Conservation (phyloP, 35 echinoderm and acorn worm species). For the Anneissia japonica region DNA sequence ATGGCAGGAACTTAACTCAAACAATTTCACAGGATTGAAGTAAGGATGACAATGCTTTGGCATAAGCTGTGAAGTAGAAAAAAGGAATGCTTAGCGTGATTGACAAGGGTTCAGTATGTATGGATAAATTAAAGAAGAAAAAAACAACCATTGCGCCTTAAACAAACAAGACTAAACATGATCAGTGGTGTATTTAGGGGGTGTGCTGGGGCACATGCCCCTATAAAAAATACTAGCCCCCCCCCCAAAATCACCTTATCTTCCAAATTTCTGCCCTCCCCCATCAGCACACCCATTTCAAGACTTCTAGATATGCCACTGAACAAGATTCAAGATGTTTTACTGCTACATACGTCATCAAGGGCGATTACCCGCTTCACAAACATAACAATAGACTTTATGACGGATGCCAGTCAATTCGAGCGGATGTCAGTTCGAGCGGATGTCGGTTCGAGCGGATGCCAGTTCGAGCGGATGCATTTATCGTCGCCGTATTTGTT, state of each 20-base stretch:
- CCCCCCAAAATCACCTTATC: too few relatives aligned
- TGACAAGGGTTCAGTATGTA: not conserved
- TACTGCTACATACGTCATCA: not conserved
- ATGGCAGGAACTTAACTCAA: conserved; percentile 15
- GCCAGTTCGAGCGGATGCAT: not conserved
- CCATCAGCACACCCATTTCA: not conserved
- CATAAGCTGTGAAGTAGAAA: conserved; percentile 59
- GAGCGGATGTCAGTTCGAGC: not conserved
- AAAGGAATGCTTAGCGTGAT: not conserved
- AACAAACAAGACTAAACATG: too few relatives aligned
- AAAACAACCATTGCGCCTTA: too few relatives aligned
- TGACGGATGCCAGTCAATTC: not conserved
- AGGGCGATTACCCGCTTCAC: too few relatives aligned
- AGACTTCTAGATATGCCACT: not conserved
- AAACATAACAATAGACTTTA: too few relatives aligned
- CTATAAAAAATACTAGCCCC: too few relatives aligned
- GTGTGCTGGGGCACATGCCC: too few relatives aligned
- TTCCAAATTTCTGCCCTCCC: not conserved
- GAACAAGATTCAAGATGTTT: not conserved
- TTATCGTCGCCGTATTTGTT: too few relatives aligned
- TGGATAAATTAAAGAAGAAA: not conserved
- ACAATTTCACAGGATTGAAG: conserved; percentile 50
- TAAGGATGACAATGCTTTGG: conserved; percentile 58
- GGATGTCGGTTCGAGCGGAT: not conserved
- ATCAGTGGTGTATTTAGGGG: too few relatives aligned